Evolutionary conservation across 2,797 vertebrate species (phyloP).

Genomic region (Gastrophryne carolinensis): DNA sequence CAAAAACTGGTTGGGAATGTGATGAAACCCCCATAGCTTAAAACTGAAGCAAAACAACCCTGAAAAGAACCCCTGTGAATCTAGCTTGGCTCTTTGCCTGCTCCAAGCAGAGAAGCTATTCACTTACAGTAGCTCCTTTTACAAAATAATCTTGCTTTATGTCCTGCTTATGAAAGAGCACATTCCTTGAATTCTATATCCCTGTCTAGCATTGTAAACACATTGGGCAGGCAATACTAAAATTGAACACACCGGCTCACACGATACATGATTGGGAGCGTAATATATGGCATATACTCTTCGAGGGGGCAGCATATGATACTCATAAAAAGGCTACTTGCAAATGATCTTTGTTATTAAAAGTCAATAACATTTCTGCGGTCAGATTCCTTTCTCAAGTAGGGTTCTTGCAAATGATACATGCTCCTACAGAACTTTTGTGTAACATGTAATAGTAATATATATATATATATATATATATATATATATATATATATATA

Average conservation of each 20-base stretch:
- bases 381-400: too few species aligned
- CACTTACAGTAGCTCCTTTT: conserved; percentile 36
- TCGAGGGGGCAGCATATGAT: too few species aligned
- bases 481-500: too few species aligned
- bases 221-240: background rate
- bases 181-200: conserved; percentile 31
- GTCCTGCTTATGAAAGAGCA: conserved; percentile 29
- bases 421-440: too few species aligned
- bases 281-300: conserved; percentile 4
- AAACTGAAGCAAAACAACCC: conserved; percentile 11
- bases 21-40: background rate
- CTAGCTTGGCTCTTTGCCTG: conserved; percentile 21
- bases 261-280: background rate
- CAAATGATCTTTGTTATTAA: too few species aligned
- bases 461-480: too few species aligned
- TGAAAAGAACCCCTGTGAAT: conserved; percentile 33
- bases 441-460: too few species aligned
- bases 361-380: too few species aligned
- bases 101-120: conserved; percentile 9
- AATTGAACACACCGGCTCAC: background rate
- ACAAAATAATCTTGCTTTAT: conserved; percentile 24
- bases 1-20: background rate
- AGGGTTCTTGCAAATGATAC: too few species aligned
- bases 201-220: conserved; percentile 15
- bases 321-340: too few species aligned